Conservation (phyloP, 2,113 vertebrate species). For the Bufo gargarizans region DNA sequence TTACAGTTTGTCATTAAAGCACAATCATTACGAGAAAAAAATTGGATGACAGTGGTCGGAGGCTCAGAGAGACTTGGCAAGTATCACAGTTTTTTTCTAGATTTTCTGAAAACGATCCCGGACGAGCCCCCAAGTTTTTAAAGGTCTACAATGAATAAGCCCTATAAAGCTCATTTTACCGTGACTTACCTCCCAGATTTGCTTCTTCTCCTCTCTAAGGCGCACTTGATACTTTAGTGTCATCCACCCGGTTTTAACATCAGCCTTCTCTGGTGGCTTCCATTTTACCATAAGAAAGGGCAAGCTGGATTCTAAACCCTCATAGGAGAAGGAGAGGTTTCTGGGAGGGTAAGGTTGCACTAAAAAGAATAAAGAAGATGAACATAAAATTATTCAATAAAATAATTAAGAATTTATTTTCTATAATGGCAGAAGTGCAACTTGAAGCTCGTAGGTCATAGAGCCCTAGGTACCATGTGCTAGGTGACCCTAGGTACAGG, state of each 20-base stretch:
- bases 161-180: not conserved
- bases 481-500: too few relatives aligned
- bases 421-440: not conserved
- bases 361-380: slow-evolving; percentile 63
- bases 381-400: not conserved
- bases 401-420: too few relatives aligned
- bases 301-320: slow-evolving; percentile 60
- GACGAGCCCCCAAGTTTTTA: not conserved
- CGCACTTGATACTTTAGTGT: slow-evolving; percentile 85
- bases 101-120: not conserved
- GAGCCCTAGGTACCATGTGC: too few relatives aligned
- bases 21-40: not conserved
- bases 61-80: not conserved
- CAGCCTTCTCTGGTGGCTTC: slow-evolving; percentile 77
- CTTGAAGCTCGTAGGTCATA: not conserved
- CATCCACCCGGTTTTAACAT: slow-evolving; percentile 81
- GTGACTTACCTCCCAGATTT: slow-evolving; percentile 84
- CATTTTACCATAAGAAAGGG: slow-evolving; percentile 80
- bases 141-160: not conserved
- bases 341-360: slow-evolving; percentile 86
- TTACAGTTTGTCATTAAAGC: too few relatives aligned
- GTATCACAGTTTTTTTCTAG: not conserved
- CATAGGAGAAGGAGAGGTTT: slow-evolving; percentile 74
- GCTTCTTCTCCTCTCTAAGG: slow-evolving; percentile 76
- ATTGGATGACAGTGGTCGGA: not conserved